These are phyloP conservation scores for Amblyopsis rosae DNA, from an alignment of 2,113 vertebrate species.

Conservation along the genomic window DNA sequence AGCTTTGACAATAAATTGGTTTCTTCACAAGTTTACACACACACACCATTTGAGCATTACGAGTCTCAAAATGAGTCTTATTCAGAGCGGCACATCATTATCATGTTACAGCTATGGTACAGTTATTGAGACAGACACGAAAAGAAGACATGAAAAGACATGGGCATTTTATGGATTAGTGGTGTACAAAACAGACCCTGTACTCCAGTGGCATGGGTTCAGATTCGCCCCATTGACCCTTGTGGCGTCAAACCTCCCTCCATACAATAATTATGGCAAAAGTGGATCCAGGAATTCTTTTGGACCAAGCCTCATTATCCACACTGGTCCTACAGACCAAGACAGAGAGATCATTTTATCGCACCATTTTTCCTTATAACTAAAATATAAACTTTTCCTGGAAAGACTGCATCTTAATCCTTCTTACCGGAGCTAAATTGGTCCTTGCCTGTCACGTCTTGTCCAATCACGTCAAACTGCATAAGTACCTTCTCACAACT, in stretches of 20 bases:
- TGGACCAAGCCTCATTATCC: too few species aligned
- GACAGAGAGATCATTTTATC: too few species aligned
- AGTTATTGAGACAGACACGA: conserved; percentile 19
- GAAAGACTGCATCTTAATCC: too few species aligned
- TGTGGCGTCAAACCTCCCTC: conserved; percentile 32
- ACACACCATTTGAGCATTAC: conserved; percentile 36
- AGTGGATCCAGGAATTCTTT: too few species aligned
- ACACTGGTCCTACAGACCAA: too few species aligned
- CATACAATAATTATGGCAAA: background rate
- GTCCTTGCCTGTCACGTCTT: too few species aligned
- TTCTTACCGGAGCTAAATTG: too few species aligned
- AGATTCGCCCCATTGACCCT: conserved; percentile 27
- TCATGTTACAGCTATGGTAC: conserved; percentile 43
- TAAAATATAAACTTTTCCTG: too few species aligned
- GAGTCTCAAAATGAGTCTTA: conserved; percentile 24
- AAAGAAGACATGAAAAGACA: background rate
- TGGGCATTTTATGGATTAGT: conserved; percentile 26
- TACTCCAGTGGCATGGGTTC: conserved; percentile 22
- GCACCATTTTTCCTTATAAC: too few species aligned
- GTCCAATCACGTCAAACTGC: too few species aligned
- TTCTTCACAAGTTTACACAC: conserved; percentile 21
- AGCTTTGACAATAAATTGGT: conserved; percentile 37
- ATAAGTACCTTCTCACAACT: too few species aligned
- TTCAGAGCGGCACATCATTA: conserved; percentile 46
- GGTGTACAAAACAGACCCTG: conserved; percentile 32